Percentiles rank a stretch among this genome's conserved stretches.
Conservation (phyloP, 1,140 invertebrate genomes). For the Pogonognathellus flavescens region DNA sequence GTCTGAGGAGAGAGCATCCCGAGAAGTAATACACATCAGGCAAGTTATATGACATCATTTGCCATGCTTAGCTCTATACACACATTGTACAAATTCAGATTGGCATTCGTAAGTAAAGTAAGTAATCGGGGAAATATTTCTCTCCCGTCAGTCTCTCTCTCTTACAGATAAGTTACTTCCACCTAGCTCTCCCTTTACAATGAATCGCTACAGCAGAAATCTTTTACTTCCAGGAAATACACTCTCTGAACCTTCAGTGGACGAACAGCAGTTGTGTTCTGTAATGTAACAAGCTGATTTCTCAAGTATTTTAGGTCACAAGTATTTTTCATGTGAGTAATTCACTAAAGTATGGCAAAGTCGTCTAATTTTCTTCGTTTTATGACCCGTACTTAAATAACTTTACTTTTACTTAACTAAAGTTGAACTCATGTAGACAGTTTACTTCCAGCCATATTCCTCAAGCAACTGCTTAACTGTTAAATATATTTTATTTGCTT, state of each 20-base stretch:
- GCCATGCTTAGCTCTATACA: background rate
- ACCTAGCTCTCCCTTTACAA: no score
- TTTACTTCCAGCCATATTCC: background rate
- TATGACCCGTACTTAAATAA: constrained; percentile 13
- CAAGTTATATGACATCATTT: background rate
- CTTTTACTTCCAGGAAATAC: no score
- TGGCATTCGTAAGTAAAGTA: background rate
- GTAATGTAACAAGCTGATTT: background rate
- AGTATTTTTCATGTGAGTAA: constrained; percentile 37
- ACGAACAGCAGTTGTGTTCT: no score
- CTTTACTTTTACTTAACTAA: background rate
- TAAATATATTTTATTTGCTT: constrained; percentile 28
- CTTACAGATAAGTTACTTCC: background rate
- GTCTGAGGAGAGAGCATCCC: background rate
- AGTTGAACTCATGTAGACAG: background rate
- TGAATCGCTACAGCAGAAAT: no score
- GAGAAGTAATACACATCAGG: no score
- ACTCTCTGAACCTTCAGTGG: no score
- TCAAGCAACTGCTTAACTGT: background rate
- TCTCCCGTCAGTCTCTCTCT: background rate
- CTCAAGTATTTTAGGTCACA: background rate
- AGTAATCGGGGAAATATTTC: background rate
- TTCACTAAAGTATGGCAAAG: constrained; percentile 11
- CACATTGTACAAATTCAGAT: background rate
- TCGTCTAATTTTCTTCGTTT: constrained; percentile 18